Conservation (phyloP, 2,797 vertebrate species). For the Lithobates pipiens region DNA sequence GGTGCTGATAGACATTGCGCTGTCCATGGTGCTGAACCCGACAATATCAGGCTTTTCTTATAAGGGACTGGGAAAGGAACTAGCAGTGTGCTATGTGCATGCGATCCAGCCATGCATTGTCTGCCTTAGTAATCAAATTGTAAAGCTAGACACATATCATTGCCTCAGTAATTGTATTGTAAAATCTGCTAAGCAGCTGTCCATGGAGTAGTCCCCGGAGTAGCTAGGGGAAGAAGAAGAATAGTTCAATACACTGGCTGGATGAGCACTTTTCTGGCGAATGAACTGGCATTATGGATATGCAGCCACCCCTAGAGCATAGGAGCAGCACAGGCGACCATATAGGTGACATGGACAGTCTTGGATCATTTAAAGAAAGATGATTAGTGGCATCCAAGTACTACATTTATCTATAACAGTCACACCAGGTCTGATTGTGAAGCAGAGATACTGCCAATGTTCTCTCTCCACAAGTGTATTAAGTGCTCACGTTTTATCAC, state of each 20-base stretch:
- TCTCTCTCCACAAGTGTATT: not conserved
- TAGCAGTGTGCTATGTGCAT: no score
- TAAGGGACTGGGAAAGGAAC: no score
- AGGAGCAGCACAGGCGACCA: not conserved
- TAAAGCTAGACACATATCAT: not conserved
- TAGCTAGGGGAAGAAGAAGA: not conserved
- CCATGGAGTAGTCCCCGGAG: conserved; percentile 11
- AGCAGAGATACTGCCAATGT: no score
- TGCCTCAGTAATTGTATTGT: conserved; percentile 31
- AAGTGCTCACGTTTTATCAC: not conserved
- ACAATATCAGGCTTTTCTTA: not conserved
- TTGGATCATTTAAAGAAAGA: not conserved
- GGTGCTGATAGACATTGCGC: not conserved
- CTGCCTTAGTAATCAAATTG: conserved; percentile 12
- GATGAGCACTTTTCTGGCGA: conserved; percentile 13
- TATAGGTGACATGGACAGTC: not conserved
- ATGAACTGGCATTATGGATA: not conserved
- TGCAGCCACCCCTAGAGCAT: not conserved
- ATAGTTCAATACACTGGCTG: conserved; percentile 6
- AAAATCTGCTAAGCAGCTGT: conserved; percentile 16
- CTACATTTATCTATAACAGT: not conserved
- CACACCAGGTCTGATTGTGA: not conserved
- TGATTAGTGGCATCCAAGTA: not conserved
- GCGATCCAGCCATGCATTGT: not conserved
- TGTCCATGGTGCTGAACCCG: conserved; percentile 53